Evolutionary conservation across 2,113 vertebrate genomes (phyloP).

Genomic region (Noctilio leporinus): DNA sequence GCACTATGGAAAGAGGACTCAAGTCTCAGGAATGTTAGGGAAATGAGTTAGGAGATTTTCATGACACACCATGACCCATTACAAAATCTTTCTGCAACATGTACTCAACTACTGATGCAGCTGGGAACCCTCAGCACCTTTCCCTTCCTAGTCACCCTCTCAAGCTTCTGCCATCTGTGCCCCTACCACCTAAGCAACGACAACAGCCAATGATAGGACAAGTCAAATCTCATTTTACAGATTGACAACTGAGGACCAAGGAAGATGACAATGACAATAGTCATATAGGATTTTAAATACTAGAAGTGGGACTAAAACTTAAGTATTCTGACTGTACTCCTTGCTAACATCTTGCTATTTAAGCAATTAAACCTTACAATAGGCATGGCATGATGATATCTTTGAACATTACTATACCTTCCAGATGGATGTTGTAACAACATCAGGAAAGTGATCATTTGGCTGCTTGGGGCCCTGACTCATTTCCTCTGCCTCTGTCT

Average conservation of each 20-base stretch:
- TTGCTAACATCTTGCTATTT: background rate
- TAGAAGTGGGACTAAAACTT: background rate
- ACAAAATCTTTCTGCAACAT: background rate
- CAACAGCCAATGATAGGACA: background rate
- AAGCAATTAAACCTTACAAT: background rate
- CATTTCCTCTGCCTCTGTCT: background rate
- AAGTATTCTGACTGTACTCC: background rate
- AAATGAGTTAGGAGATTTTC: background rate
- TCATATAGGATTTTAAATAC: background rate
- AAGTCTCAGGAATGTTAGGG: background rate
- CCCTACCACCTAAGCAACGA: background rate
- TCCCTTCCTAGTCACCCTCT: background rate
- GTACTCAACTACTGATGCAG: background rate
- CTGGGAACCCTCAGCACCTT: background rate
- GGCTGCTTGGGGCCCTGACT: background rate
- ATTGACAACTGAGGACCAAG: background rate
- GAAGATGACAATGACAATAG: background rate
- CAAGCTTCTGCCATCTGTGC: background rate
- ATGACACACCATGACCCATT: background rate
- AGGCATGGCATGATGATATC: background rate
- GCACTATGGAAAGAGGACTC: background rate
- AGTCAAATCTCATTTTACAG: background rate
- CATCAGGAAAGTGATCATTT: slow-evolving; percentile 3
- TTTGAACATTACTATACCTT: background rate
- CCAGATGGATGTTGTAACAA: background rate